Base-by-base conservation (phyloP, 30 jellyfish, hydroid and myxozoan genomes). In the Sanderia malayensis region DNA sequence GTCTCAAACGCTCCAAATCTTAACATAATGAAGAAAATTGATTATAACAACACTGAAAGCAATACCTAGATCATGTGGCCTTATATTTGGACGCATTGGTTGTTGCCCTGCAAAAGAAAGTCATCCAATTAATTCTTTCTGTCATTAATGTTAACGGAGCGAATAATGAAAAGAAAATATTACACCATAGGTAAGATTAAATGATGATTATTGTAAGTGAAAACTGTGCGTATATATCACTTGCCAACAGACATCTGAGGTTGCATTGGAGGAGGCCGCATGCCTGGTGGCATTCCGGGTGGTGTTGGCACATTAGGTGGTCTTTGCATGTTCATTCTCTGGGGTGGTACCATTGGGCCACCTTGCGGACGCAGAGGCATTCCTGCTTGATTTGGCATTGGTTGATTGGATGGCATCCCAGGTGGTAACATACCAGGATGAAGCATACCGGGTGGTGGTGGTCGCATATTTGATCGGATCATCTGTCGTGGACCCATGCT, bases 341-440 rank as follows among this genome's bases (percentile, higher is more conserved):
- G 64, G 25, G 11, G 64, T 19, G 23, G 64, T 24, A 49, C 18
- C 64, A 49, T 49, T 49, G 8, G 64, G 27, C 64, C 64, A 4
- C 52, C 52, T 37, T 37, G 52, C 13, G 52, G 52, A 49, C 64
- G 64, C 3, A 24, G 64, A 19, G 64, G 64, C 64, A 49, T 49
- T 19, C 64, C 64, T 19, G 8, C 25, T 49, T 49, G 64, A 4
- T 18, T 18, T 9, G 64, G 64, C 64, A 49, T 49, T 18, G 27
- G 23, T 18, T 49, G 64, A 24, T 15, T 15, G 3, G 27, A 7
- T 3, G 11, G 64, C 64, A 49, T 49, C 27, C 64, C 27, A 4
- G 8, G 64, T 15, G 64, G 64, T 49, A 7, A 7, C 23, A 19
- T 15, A 4, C 27, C 64, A 49, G 23, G 64, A 19, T 8, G 23